Evolutionary conservation across 64 coral and sea anemone species (phyloP).

Genomic region (Montipora sp.): DNA sequence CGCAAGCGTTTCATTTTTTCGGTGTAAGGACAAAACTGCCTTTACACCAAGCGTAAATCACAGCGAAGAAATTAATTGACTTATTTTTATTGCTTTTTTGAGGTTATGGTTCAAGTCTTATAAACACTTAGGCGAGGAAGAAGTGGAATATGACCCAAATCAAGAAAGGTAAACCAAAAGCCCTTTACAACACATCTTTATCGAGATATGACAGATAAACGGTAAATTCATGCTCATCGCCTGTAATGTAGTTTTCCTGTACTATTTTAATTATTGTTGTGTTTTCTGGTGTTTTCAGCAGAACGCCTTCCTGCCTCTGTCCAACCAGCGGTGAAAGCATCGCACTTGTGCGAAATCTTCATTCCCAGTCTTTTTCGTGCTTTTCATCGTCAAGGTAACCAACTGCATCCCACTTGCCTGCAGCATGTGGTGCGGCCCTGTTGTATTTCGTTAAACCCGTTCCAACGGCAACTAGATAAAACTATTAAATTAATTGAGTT

Average conservation of each 20-base stretch:
- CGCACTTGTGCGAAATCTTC: conserved; percentile 65
- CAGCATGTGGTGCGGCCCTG: too few species aligned
- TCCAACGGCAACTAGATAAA: too few species aligned
- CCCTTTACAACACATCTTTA: too few species aligned
- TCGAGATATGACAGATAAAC: too few species aligned
- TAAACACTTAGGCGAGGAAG: conserved; percentile 76
- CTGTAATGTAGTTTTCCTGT: neutral
- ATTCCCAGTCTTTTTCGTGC: conserved; percentile 76
- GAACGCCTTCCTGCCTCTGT: conserved; percentile 73
- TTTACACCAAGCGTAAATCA: too few species aligned
- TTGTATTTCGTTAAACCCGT: too few species aligned
- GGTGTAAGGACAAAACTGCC: too few species aligned
- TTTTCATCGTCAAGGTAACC: conserved; percentile 85
- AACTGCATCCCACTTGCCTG: too few species aligned
- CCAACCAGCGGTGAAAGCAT: conserved; percentile 75
- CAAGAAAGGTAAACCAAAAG: conserved; percentile 63
- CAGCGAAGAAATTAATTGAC: neutral
- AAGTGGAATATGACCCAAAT: conserved; percentile 62
- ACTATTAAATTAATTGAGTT: too few species aligned
- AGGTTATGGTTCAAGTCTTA: conserved; percentile 86
- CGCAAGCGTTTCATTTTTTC: neutral
- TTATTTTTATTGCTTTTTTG: neutral
- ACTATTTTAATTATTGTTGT: neutral
- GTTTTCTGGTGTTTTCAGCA: neutral
- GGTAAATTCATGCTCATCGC: too few species aligned